Conservation (phyloP, 2,797 vertebrate genomes). For the Enteromius radiatus region DNA sequence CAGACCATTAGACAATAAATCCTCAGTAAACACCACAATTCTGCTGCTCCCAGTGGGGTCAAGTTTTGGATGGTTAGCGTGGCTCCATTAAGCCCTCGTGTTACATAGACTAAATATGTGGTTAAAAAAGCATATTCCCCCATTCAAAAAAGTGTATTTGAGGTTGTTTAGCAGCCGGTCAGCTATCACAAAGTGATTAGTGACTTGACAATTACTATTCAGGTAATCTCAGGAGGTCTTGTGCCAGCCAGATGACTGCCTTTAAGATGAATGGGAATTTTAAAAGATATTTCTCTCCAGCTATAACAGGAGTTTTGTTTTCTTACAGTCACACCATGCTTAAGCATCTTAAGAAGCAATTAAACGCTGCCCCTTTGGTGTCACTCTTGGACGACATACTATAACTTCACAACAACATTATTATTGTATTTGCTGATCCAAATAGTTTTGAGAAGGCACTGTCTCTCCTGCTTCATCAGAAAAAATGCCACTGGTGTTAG, state of each 20-base stretch:
- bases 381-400: neutral
- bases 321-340: neutral
- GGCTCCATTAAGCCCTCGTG: neutral
- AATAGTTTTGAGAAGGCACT: neutral
- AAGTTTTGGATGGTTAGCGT: neutral
- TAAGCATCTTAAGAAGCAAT: neutral
- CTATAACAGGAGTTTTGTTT: neutral
- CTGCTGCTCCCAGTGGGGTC: neutral
- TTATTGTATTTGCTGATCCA: neutral
- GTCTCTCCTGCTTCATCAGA: neutral
- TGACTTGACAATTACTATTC: neutral
- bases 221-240: neutral
- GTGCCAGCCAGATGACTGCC: neutral
- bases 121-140: constrained; percentile 1
- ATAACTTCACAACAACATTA: neutral
- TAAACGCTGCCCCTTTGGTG: neutral
- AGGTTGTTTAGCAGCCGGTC: neutral
- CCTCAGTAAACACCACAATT: neutral
- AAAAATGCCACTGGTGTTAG: neutral
- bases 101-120: neutral
- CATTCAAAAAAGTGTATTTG: neutral
- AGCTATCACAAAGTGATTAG: neutral
- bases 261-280: neutral
- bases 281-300: neutral
- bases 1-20: constrained; percentile 8